Conservation (phyloP, 2,888 invertebrate species). For the Eurytoma californica region DNA sequence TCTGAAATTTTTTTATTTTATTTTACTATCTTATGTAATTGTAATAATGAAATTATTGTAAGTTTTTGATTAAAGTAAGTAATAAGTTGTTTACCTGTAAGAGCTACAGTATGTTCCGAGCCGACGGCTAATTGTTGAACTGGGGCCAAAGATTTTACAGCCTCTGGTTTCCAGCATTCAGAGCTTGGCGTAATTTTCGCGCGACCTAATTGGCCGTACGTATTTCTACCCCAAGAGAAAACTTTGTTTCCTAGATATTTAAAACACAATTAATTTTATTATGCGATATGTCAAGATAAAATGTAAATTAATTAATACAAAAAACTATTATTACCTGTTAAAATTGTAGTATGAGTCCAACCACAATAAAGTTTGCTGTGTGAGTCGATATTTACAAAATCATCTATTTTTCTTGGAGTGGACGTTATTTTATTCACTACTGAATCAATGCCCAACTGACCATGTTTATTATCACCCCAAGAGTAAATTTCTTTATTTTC, state of each 20-base stretch:
- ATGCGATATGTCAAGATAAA: neutral
- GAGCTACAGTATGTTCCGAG: conserved; percentile 87
- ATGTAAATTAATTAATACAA: conserved; percentile 10
- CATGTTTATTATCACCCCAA: conserved; percentile 91
- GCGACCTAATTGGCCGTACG: conserved; percentile 85
- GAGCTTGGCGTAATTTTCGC: conserved; percentile 62
- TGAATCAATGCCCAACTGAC: conserved; percentile 82
- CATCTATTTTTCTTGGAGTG: conserved; percentile 76
- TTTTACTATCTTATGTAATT: too few relatives aligned
- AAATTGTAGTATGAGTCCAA: conserved; percentile 84
- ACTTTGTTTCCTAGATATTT: conserved; percentile 77
- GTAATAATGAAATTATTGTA: neutral
- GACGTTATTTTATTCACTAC: conserved; percentile 76
- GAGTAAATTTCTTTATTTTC: conserved; percentile 80
- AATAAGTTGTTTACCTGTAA: conserved; percentile 73
- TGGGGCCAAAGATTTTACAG: conserved; percentile 71
- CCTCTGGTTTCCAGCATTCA: conserved; percentile 57
- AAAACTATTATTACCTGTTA: conserved; percentile 63
- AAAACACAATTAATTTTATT: conserved; percentile 1
- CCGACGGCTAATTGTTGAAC: conserved; percentile 82
- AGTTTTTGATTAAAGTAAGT: too few relatives aligned
- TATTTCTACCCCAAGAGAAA: conserved; percentile 88
- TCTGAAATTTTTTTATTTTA: conserved; percentile 62
- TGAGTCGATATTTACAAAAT: conserved; percentile 74
- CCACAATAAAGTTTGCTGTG: conserved; percentile 75